These are phyloP conservation scores for Xiphophorus couchianus DNA, from an alignment of 2,113 vertebrate species.

Conservation along the genomic window DNA sequence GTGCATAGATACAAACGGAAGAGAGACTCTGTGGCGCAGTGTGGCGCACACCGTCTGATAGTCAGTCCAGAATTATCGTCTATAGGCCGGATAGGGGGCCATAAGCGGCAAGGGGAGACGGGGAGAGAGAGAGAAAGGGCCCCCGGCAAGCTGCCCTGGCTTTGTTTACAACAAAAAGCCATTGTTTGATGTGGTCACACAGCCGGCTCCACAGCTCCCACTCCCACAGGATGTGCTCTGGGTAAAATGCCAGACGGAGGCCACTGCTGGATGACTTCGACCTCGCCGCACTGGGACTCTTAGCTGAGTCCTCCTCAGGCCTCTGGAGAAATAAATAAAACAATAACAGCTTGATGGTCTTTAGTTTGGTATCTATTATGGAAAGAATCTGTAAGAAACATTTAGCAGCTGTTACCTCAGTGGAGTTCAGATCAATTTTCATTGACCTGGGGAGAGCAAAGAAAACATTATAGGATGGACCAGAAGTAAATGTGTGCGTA, in stretches of 20 bases:
- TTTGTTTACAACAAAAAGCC: conserved; percentile 86
- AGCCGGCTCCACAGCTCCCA: conserved; percentile 77
- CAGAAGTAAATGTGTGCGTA: background rate
- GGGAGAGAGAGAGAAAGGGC: conserved; percentile 53
- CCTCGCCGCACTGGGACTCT: conserved; percentile 54
- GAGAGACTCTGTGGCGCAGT: conserved; percentile 55
- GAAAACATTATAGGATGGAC: background rate
- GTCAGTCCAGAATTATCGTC: conserved; percentile 69
- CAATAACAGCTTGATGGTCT: conserved; percentile 45
- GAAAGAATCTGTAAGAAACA: conserved; percentile 29
- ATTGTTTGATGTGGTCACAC: conserved; percentile 83
- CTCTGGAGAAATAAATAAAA: conserved; percentile 58
- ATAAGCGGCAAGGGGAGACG: conserved; percentile 35
- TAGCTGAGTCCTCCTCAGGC: conserved; percentile 58
- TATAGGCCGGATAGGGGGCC: conserved; percentile 65
- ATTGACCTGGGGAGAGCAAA: conserved; percentile 20
- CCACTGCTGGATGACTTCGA: conserved; percentile 76
- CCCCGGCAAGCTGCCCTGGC: conserved; percentile 81
- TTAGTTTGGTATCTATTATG: conserved; percentile 29
- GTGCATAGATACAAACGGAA: conserved; percentile 68
- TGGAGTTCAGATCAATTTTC: conserved; percentile 5
- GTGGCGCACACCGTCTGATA: conserved; percentile 71
- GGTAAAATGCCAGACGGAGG: conserved; percentile 81
- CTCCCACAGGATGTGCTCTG: conserved; percentile 84
- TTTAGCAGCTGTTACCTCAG: conserved; percentile 14